Percentiles rank a stretch among this genome's conserved stretches.
phyloP scores from a whole-genome alignment of 1,140 invertebrate genomes.

The Formica selysi region DNA sequence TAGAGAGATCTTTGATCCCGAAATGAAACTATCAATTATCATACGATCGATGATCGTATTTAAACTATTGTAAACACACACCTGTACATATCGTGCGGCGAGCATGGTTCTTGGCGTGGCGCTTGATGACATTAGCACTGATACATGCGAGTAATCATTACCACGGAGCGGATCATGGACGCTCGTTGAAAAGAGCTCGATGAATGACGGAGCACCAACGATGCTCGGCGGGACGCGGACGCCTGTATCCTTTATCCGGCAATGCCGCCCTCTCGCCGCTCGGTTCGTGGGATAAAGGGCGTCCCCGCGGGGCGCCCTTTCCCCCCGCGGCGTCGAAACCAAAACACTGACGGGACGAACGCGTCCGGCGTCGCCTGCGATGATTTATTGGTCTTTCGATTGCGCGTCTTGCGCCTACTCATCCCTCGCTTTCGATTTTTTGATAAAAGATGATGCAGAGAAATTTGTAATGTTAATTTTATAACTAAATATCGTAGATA shows the following conservation, averaged over 20 bases:
- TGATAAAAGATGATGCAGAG: too few relatives aligned
- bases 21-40: too few relatives aligned
- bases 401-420: neutral
- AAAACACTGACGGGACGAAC: slow-evolving; percentile 78
- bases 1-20: too few relatives aligned
- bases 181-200: slow-evolving; percentile 49
- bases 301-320: slow-evolving; percentile 74
- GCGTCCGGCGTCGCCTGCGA: slow-evolving; percentile 51
- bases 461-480: neutral
- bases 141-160: slow-evolving; percentile 45
- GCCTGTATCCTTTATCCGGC: slow-evolving; percentile 63
- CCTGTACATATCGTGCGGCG: slow-evolving; percentile 14
- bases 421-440: slow-evolving; percentile 4
- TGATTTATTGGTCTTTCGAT: slow-evolving; percentile 66
- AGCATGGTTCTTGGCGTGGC: neutral
- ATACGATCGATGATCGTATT: too few relatives aligned
- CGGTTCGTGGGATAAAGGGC: slow-evolving; percentile 49
- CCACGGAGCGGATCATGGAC: neutral
- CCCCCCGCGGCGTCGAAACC: slow-evolving; percentile 80
- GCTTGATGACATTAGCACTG: slow-evolving; percentile 28
- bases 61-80: neutral
- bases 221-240: slow-evolving; percentile 58
- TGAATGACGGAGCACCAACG: slow-evolving; percentile 49
- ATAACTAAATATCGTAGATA: neutral
- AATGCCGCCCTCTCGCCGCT: slow-evolving; percentile 36